These are phyloP conservation scores for Argya squamiceps DNA, from an alignment of 2,797 vertebrate genomes.

Conservation along the genomic window DNA sequence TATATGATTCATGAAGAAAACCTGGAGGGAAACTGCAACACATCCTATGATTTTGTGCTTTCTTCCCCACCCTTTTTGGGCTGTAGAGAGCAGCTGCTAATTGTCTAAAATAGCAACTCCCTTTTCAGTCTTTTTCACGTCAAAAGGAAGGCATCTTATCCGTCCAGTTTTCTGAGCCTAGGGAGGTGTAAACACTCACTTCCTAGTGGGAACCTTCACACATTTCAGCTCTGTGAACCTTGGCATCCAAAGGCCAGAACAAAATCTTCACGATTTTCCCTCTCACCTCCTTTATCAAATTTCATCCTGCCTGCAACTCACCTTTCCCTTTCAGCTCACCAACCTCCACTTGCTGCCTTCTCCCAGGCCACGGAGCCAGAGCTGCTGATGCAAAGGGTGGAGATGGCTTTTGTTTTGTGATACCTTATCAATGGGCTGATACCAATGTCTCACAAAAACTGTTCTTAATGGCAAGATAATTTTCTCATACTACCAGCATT, in stretches of 20 bases:
- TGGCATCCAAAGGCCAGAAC: slow-evolving; percentile 18
- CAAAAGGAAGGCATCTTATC: slow-evolving; percentile 77
- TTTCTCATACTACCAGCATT: slow-evolving; percentile 35
- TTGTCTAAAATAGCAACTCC: slow-evolving; percentile 75
- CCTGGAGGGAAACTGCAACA: slow-evolving; percentile 51
- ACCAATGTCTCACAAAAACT: neutral
- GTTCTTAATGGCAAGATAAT: neutral
- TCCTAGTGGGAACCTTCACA: slow-evolving; percentile 65
- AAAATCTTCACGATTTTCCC: neutral
- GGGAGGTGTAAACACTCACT: slow-evolving; percentile 74
- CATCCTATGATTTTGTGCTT: slow-evolving; percentile 43
- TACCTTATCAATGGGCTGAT: slow-evolving; percentile 52
- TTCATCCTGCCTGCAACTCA: neutral
- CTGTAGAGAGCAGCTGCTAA: slow-evolving; percentile 65
- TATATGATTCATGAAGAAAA: slow-evolving; percentile 41
- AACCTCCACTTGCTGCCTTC: neutral
- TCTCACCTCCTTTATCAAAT: slow-evolving; percentile 7
- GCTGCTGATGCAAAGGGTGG: slow-evolving; percentile 30
- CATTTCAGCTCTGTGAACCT: slow-evolving; percentile 29
- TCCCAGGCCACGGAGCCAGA: neutral
- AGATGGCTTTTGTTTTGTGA: slow-evolving; percentile 28
- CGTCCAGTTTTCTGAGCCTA: slow-evolving; percentile 63
- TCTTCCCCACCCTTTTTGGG: slow-evolving; percentile 45
- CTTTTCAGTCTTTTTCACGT: slow-evolving; percentile 67
- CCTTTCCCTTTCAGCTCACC: slow-evolving; percentile 51